These are phyloP conservation scores for Pantherophis guttatus DNA, from an alignment of 2,113 vertebrate species.

Conservation along the genomic window DNA sequence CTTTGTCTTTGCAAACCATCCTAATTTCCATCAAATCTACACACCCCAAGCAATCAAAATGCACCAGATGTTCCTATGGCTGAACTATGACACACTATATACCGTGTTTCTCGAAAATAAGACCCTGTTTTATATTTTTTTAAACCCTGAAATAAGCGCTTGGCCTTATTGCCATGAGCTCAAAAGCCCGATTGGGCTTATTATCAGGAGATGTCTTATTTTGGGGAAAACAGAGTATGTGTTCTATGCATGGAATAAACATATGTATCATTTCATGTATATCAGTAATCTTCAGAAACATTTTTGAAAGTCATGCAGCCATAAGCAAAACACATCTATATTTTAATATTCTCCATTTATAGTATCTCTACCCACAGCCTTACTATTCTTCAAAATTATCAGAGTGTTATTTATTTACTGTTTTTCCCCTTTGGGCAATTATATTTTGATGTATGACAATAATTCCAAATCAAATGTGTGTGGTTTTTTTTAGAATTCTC, in stretches of 20 bases:
- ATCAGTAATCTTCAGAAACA: background rate
- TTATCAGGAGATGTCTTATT: too few species aligned
- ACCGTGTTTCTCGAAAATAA: too few species aligned
- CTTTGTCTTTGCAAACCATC: background rate
- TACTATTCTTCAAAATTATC: background rate
- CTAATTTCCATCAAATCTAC: background rate
- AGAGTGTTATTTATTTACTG: background rate
- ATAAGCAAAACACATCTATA: background rate
- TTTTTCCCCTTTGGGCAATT: background rate
- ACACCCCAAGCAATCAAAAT: background rate
- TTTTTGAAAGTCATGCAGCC: background rate
- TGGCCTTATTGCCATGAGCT: too few species aligned
- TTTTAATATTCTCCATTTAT: background rate
- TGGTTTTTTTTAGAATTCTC: background rate
- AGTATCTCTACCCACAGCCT: background rate
- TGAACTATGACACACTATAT: background rate
- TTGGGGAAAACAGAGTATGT: background rate
- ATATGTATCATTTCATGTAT: background rate
- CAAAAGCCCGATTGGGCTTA: too few species aligned
- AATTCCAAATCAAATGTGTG: background rate
- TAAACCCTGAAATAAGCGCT: too few species aligned
- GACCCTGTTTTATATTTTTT: too few species aligned
- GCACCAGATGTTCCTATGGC: background rate
- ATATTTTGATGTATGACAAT: background rate
- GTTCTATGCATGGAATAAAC: background rate